phyloP scores from a whole-genome alignment of 2,113 vertebrate species.

The Acrocephalus kingi region DNA sequence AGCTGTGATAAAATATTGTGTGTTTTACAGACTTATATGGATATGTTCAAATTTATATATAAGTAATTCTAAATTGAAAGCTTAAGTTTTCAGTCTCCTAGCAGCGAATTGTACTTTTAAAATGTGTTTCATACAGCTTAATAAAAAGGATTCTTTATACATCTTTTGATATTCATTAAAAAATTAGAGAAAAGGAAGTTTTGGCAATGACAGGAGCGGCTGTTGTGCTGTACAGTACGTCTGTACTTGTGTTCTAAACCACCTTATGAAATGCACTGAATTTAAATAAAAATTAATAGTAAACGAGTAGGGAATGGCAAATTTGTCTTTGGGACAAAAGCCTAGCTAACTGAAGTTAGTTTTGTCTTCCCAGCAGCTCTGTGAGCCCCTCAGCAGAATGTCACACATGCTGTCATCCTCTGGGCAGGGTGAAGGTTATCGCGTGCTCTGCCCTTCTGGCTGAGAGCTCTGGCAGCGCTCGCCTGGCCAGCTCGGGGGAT shows the following conservation, averaged over 20 bases:
- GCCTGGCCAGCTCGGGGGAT: neutral
- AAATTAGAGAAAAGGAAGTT: neutral
- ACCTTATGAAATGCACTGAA: neutral
- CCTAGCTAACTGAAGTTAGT: neutral
- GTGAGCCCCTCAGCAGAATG: neutral
- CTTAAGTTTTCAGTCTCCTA: neutral
- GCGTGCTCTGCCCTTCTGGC: neutral
- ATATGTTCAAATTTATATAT: neutral
- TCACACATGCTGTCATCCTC: neutral
- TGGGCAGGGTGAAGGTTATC: conserved; percentile 24
- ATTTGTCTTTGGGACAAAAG: neutral
- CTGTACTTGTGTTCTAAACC: neutral
- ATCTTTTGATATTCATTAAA: neutral
- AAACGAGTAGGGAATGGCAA: neutral
- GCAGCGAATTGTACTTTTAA: neutral
- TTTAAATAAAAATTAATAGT: neutral
- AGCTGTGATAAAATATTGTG: neutral
- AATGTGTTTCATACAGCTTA: neutral
- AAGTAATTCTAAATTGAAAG: neutral
- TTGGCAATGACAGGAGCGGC: neutral
- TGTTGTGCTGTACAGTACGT: neutral
- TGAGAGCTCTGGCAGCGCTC: neutral
- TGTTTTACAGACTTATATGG: neutral
- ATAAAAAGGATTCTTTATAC: neutral
- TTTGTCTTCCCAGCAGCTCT: neutral